Base-by-base conservation (phyloP, 2,797 vertebrate species). In the Gallinago stenura region DNA sequence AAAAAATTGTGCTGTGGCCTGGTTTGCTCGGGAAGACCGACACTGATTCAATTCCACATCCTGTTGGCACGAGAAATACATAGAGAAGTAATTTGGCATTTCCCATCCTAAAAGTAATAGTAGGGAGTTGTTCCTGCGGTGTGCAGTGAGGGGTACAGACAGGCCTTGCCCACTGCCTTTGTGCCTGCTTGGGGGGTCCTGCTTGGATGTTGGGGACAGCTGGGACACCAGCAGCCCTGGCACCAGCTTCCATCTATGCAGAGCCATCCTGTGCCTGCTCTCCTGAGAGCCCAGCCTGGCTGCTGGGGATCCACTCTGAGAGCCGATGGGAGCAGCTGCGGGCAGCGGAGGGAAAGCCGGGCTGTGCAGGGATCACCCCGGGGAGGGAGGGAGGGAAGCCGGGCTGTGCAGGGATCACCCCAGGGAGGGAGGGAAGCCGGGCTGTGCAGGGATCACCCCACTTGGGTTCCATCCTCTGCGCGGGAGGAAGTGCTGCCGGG, bases 161-260 rank as follows among this genome's bases (percentile, higher is more conserved):
- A 8, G 31, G 16, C 54, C 0, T 0, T 2, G 51, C n/a, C 7
- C 1, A 0, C 25, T 10, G 31, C 79, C 31, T 14, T 19, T 11
- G 46, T 16, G 0, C 0, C 22, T 2, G 39, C 73, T 14, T 62
- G 31, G 1, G 8, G 54, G n/a, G 8, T 15, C 54, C 76, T 33
- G 45, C 24, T 17, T 4, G 0, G 11, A 1, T 10, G 6, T 4
- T 16, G 12, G 69, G 45, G 24, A 5, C 68, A 26, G 71, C 11
- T 2, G 1, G 65, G 28, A 33, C 2, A 0, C 4, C 28, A 3
- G 37, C 83, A 69, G 46, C 33, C 11, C 37, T 0, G 5, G 37
- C 62, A 11, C 43, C 22, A 2, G 4, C 1, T 45, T 26, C 31
- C 15, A 28, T 19, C 58, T 19, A 31, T 1, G 6, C 1, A 10